Base-by-base conservation (phyloP, 2,797 vertebrate genomes). In the Urosaurus nigricauda region DNA sequence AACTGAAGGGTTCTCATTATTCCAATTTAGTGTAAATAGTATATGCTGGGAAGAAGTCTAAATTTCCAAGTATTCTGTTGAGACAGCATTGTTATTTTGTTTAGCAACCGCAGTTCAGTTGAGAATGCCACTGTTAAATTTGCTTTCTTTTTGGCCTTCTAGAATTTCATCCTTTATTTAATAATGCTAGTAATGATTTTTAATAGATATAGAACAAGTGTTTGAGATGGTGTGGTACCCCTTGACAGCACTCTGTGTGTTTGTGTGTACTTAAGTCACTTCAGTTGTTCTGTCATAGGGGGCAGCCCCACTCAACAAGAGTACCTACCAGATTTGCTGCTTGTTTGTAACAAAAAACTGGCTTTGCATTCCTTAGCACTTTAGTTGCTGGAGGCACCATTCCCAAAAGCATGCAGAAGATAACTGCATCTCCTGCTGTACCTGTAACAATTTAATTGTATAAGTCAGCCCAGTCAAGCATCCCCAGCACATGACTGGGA, bases 381-480 rank as follows among this genome's bases (percentile, higher is more conserved):
- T 86, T 86, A 92, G 93, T 93, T 86, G 96, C 96, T 94, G 87
- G 91, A 93, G 96, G 97, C 97, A 29, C 92, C 93, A 94, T 96
- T 96, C 96, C 98, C 97, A 93, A 97, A 97, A 97, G 97, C 97
- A 73, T 88, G 84, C 92, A 86, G 96, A 96, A 97, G 97, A 96
- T 97, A 97, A 97, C 97, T 97, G 96, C 93, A 24, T 95, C 97
- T 97, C 97, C 97, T 95, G 97, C 98, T 96, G 96, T 97, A 99
- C 98, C 99, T 99, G 98, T 98, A 98, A 98, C 98, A 97, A 98
- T 98, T 98, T 99, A 99, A 99, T 99, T 98, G 98, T 97, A 97
- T 96, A 94, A 98, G 98, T 99, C 98, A 98, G 98, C 98, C 97
- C 98, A 98, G 97, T 98, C 98, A 97, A 98, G 98, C 98, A 97